Evolutionary conservation across 1,140 invertebrate genomes (phyloP).

Genomic region (Temnothorax curvispinosus): DNA sequence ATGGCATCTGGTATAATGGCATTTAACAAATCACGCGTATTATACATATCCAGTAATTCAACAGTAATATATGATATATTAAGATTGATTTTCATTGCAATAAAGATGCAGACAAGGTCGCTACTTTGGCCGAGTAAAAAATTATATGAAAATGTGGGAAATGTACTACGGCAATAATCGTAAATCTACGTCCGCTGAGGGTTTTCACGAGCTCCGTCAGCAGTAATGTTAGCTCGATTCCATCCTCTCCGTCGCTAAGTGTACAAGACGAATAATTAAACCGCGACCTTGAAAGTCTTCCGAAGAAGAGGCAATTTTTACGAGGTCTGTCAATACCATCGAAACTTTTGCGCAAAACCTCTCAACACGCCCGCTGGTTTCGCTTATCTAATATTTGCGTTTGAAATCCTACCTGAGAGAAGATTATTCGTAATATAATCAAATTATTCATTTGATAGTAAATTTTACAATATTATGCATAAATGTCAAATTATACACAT

Average conservation of each 20-base stretch:
- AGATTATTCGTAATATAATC: background rate
- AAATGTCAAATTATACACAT: background rate
- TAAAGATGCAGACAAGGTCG: background rate
- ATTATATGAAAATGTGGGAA: conserved; percentile 43
- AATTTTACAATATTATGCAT: background rate
- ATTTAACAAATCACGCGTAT: background rate
- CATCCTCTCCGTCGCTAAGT: conserved; percentile 44
- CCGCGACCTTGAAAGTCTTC: conserved; percentile 37
- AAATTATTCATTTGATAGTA: background rate
- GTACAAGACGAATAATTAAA: conserved; percentile 66
- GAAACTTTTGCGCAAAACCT: conserved; percentile 5
- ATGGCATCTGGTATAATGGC: background rate
- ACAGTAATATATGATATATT: conserved; percentile 35
- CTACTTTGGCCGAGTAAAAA: background rate
- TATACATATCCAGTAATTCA: conserved; percentile 18
- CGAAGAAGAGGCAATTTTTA: conserved; percentile 25
- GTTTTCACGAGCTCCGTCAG: conserved; percentile 14
- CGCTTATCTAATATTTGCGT: conserved; percentile 10
- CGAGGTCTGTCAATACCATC: background rate
- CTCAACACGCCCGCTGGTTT: background rate
- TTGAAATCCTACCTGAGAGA: background rate
- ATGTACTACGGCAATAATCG: conserved; percentile 48
- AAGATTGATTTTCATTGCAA: background rate
- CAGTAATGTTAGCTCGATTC: conserved; percentile 43
- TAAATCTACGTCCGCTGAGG: conserved; percentile 46